Percentiles rank a stretch among this genome's conserved stretches.
Evolutionary conservation across 2,113 vertebrate genomes (phyloP).

Genomic region (Mellivora capensis): DNA sequence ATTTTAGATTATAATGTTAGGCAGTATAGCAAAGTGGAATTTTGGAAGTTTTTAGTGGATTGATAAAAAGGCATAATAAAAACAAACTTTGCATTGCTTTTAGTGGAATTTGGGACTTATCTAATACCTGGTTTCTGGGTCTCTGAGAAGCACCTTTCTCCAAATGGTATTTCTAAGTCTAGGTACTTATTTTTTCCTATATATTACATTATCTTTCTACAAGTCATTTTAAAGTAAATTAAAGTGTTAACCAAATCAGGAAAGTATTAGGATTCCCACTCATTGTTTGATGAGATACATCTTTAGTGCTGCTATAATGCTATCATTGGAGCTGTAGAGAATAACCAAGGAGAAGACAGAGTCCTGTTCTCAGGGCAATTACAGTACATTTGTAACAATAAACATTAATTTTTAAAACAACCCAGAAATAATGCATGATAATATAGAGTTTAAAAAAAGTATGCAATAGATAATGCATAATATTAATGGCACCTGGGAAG

Average conservation of each 20-base stretch:
- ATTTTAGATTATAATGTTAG: not conserved
- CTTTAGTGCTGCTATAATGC: not conserved
- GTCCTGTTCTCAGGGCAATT: not conserved
- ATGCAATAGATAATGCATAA: not conserved
- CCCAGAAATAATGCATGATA: not conserved
- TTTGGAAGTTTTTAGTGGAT: not conserved
- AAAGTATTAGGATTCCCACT: not conserved
- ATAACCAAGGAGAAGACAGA: not conserved
- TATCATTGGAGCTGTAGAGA: not conserved
- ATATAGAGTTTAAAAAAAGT: not conserved
- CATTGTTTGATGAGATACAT: not conserved
- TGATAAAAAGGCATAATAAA: not conserved
- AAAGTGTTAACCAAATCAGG: not conserved
- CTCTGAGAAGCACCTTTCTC: not conserved
- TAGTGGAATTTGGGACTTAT: not conserved
- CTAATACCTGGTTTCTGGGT: not conserved
- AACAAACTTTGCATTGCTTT: not conserved
- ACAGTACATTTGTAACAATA: not conserved
- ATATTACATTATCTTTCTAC: not conserved
- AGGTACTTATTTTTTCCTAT: not conserved
- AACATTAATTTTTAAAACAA: not conserved
- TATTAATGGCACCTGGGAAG: not conserved
- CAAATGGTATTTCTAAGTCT: not conserved
- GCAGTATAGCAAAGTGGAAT: not conserved
- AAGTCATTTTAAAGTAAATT: constrained; percentile 10